Percentiles rank a stretch among this genome's conserved stretches.
These are phyloP conservation scores for Heliangelus exortis DNA, from an alignment of 2,797 vertebrate species.

Conservation along the genomic window DNA sequence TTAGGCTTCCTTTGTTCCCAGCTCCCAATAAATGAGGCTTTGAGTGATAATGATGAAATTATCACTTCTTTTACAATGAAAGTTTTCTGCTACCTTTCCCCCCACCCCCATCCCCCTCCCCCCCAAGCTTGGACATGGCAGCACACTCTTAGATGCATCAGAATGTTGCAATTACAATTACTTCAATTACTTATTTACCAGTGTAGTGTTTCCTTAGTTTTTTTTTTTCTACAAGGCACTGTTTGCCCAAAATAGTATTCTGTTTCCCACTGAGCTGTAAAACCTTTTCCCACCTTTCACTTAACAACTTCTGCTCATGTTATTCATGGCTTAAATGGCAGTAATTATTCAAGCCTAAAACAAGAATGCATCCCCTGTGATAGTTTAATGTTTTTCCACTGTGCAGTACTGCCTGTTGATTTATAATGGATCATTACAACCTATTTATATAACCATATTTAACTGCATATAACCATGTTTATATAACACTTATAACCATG, in stretches of 20 bases:
- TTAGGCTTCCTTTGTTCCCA: neutral
- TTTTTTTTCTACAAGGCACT: neutral
- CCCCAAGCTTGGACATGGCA: neutral
- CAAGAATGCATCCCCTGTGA: neutral
- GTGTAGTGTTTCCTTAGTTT: neutral
- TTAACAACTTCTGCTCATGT: neutral
- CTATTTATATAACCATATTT: neutral
- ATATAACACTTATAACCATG: neutral
- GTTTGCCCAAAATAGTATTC: neutral
- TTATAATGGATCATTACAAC: conserved; percentile 11
- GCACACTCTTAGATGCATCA: neutral
- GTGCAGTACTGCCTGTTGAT: neutral
- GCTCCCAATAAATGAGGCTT: neutral
- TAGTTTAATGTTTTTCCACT: neutral
- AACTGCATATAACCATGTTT: neutral
- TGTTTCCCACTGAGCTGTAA: neutral
- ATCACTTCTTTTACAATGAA: neutral
- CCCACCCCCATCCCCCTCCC: too few species aligned
- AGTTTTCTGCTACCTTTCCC: neutral
- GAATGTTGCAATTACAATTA: neutral
- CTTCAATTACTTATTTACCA: neutral
- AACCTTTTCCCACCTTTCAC: neutral
- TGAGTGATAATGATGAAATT: neutral
- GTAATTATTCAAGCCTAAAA: neutral
- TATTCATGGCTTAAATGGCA: neutral